phyloP scores from a whole-genome alignment of 2,797 vertebrate genomes.

The Danio jaintianensis region DNA sequence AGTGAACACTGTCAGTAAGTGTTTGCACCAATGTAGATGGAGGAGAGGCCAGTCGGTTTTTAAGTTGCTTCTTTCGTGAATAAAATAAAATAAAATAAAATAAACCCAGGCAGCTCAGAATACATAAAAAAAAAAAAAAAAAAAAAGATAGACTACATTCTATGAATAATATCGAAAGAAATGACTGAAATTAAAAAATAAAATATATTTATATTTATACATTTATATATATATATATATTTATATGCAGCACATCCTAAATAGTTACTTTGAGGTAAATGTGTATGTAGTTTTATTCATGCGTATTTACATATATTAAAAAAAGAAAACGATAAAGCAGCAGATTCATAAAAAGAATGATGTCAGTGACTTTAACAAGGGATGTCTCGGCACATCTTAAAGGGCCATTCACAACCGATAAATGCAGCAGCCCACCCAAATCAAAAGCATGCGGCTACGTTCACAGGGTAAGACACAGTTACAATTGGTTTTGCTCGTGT shows the following conservation, averaged over 20 bases:
- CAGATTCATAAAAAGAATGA: conserved; percentile 46
- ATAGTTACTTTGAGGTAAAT: conserved; percentile 57
- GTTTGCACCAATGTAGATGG: conserved; percentile 85
- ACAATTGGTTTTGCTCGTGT: conserved; percentile 86
- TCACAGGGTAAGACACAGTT: conserved; percentile 34
- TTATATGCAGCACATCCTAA: conserved; percentile 54
- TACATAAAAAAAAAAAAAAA: conserved; percentile 16
- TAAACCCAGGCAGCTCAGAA: conserved; percentile 15
- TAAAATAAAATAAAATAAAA: conserved; percentile 24
- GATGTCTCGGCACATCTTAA: conserved; percentile 36
- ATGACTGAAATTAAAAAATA: conserved; percentile 14
- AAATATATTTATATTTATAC: conserved; percentile 52
- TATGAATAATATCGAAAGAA: conserved; percentile 4
- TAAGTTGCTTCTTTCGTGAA: conserved; percentile 49
- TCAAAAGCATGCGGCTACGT: conserved; percentile 45
- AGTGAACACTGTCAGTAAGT: conserved; percentile 86
- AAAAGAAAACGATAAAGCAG: conserved; percentile 45
- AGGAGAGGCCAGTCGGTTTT: conserved; percentile 68
- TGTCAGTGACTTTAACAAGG: conserved; percentile 16
- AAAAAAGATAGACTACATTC: conserved; percentile 35
- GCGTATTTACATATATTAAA: conserved; percentile 49
- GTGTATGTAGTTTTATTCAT: conserved; percentile 51
- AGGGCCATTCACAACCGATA: conserved; percentile 35
- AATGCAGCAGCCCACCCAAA: conserved; percentile 32
- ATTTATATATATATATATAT: conserved; percentile 34